phyloP scores from a whole-genome alignment of 2,797 vertebrate genomes.

The Anguilla anguilla region DNA sequence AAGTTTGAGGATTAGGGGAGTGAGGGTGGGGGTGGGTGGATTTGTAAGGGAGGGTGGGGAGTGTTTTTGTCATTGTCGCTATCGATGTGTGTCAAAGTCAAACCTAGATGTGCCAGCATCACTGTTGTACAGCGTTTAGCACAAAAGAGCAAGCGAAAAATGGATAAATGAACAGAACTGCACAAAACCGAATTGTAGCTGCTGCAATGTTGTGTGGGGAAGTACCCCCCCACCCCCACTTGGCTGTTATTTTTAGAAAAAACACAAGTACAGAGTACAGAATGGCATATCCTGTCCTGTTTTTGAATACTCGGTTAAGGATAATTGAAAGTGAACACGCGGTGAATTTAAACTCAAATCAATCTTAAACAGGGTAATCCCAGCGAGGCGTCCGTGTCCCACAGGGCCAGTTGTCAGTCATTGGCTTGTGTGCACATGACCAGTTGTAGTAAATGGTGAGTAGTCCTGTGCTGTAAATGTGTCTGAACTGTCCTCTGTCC shows the following conservation, averaged over 20 bases:
- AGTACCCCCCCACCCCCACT: conserved; percentile 53
- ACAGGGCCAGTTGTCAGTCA: conserved; percentile 45
- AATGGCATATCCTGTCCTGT: conserved; percentile 53
- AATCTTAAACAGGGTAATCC: conserved; percentile 71
- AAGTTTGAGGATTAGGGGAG: conserved; percentile 52
- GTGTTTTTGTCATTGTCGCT: background rate
- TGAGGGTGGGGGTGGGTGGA: conserved; percentile 33
- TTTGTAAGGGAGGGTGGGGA: conserved; percentile 35
- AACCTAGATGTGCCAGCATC: conserved; percentile 10
- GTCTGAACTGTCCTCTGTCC: conserved; percentile 51
- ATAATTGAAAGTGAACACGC: conserved; percentile 21
- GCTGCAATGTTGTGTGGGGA: conserved; percentile 71
- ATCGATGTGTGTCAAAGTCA: background rate
- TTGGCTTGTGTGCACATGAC: conserved; percentile 38
- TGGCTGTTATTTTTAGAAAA: conserved; percentile 60
- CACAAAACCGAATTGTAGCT: conserved; percentile 72
- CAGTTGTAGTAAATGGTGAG: conserved; percentile 61
- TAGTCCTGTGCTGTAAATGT: conserved; percentile 57
- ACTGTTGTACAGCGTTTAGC: conserved; percentile 25
- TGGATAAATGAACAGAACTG: conserved; percentile 50
- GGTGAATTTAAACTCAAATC: conserved; percentile 63
- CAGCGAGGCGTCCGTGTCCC: conserved; percentile 39
- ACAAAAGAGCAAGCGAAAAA: conserved; percentile 23
- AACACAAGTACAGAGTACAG: background rate
- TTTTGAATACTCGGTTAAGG: conserved; percentile 38